Evolutionary conservation across 2,888 invertebrate species (phyloP).

Genomic region (Eupithecia inturbata): DNA sequence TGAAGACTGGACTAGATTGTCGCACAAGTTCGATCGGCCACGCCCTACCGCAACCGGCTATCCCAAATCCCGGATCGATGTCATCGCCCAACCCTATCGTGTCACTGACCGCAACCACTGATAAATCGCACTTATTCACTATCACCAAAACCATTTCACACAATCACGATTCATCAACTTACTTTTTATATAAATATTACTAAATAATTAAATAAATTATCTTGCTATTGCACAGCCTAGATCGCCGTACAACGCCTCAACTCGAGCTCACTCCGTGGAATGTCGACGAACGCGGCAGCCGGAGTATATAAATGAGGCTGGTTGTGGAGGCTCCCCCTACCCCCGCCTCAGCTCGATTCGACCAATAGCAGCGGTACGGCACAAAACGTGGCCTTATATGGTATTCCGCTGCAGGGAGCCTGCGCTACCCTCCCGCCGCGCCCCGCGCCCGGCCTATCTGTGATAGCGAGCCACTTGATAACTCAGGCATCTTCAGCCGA

Average conservation of each 20-base stretch:
- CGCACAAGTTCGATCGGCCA: conserved; percentile 70
- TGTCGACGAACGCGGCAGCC: conserved; percentile 74
- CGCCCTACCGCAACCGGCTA: conserved; percentile 82
- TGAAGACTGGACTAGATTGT: conserved; percentile 20
- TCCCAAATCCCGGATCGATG: conserved; percentile 65
- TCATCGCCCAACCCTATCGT: conserved; percentile 63
- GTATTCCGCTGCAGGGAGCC: conserved; percentile 85
- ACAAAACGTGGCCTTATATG: conserved; percentile 81
- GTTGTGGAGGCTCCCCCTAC: conserved; percentile 82
- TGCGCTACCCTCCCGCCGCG: conserved; percentile 69
- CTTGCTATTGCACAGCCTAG: conserved; percentile 82
- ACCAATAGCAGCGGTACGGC: conserved; percentile 86
- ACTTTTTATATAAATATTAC: conserved; percentile 82
- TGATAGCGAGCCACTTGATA: conserved; percentile 73
- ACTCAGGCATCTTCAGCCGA: conserved; percentile 60
- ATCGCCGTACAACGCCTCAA: conserved; percentile 78
- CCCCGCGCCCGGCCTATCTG: conserved; percentile 52
- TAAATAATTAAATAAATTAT: conserved; percentile 83
- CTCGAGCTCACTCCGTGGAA: conserved; percentile 83
- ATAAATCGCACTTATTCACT: conserved; percentile 62
- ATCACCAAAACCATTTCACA: conserved; percentile 61
- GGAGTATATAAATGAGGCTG: conserved; percentile 84
- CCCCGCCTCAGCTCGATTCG: conserved; percentile 76
- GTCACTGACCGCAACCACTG: conserved; percentile 80
- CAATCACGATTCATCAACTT: conserved; percentile 69